A percentile compares a stretch with the other conserved stretches of the same genome.
Conservation (phyloP, 1,140 invertebrate species). For the Halesus radiatus region DNA sequence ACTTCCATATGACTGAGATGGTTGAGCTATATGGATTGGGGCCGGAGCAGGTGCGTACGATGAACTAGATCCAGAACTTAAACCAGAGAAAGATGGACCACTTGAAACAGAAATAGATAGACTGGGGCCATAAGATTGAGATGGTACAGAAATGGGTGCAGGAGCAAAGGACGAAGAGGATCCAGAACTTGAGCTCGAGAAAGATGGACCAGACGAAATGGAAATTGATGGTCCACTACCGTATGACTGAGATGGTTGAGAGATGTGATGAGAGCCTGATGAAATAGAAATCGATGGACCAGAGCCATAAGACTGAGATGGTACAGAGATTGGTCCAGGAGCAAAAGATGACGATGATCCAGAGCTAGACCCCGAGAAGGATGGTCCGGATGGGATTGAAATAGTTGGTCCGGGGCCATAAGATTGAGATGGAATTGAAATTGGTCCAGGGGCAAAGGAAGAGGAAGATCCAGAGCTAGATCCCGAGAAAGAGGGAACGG, state of each 20-base stretch:
- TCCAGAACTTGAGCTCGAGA: conserved; percentile 1
- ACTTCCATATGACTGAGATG: not conserved
- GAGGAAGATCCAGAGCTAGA: conserved; percentile 1
- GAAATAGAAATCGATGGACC: not conserved
- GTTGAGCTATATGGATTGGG: not conserved
- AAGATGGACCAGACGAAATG: conserved; percentile 10
- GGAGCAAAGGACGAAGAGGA: not conserved
- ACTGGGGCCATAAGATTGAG: not conserved
- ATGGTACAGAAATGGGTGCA: not conserved
- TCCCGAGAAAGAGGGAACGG: not conserved
- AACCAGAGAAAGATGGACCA: not conserved
- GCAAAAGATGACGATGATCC: conserved; percentile 9
- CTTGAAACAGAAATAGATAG: not conserved
- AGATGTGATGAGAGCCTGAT: not conserved
- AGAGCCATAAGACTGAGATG: not conserved
- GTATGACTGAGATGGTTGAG: conserved; percentile 6
- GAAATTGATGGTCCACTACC: conserved; percentile 1
- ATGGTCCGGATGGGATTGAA: not conserved
- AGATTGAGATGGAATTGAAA: conserved; percentile 1
- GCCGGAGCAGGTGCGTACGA: not conserved
- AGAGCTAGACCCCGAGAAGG: not conserved
- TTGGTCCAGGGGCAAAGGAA: not conserved
- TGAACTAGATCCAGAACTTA: not conserved
- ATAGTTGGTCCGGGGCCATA: not conserved
- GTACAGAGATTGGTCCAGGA: not conserved